Evolutionary conservation across 2,113 vertebrate species (phyloP), one percentile per base, ranked within the genome.

Genomic region (Lamprologus lemairii): DNA sequence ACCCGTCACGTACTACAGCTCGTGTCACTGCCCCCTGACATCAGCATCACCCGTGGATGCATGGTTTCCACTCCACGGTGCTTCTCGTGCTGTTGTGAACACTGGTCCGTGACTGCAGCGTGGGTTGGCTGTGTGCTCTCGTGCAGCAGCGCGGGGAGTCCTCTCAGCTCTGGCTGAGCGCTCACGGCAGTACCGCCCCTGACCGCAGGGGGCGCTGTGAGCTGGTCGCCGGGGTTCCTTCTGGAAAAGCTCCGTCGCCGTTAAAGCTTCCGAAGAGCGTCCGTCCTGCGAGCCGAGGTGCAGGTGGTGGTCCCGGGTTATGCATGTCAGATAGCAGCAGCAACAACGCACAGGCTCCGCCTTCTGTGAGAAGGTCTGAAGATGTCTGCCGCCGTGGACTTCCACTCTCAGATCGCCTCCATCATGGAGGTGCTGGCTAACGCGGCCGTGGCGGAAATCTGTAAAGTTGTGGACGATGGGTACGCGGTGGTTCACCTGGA

Each of bases 401-500:
- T 96, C 83, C 94, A 94, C 7, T 85, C 90, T 9, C 93, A 96
- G 83, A 88, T 96, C 35, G 94, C 95, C 75, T 96, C 95, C 79
- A 95, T 96, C 89, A 90, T 96, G 93, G 95, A 96, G 94, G 94
- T 93, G 3, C 85, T 96, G 35, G 94, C 94, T 3, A 96, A 96
- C 88, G 92, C 95, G 7, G 95, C 94, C 21, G 94, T 96, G 1
- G 88, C 92, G 2, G 94, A 96, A 40, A 95, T 96, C 9, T 95
- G 95, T 57, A 94, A 94, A 85, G 91, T 95, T 23, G 91, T 95
- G 13, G 94, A 96, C 49, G 94, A 95, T 17, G 94, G 94, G 1
- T 95, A 93, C 80, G 86, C 91, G 3, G 87, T 90, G 58, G 81
- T 96, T 4, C 92, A 93, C 1, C 40, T 92, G 86, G 92, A 95